Conservation (phyloP, 2,113 vertebrate species). For the Tachysurus fulvidraco region DNA sequence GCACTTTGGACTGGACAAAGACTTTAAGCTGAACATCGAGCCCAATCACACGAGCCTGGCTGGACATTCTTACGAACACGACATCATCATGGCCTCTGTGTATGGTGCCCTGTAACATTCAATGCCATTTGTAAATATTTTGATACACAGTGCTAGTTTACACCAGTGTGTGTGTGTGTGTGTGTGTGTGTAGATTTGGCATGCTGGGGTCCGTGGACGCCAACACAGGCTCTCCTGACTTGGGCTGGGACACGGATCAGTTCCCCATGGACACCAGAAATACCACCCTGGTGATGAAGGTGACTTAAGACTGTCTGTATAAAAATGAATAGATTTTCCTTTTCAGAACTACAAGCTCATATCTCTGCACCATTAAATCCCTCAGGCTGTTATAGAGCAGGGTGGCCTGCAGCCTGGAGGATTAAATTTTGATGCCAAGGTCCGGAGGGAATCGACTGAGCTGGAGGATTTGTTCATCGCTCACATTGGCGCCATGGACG, state of each 20-base stretch:
- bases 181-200: slow-evolving; percentile 59
- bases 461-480: slow-evolving; percentile 69
- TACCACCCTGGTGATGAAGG: slow-evolving; percentile 72
- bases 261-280: slow-evolving; percentile 72
- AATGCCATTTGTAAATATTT: background rate
- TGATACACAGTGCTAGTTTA: background rate
- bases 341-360: background rate
- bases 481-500: slow-evolving; percentile 69
- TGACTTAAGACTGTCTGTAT: slow-evolving; percentile 27
- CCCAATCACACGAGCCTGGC: slow-evolving; percentile 74
- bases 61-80: slow-evolving; percentile 68
- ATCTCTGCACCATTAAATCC: background rate
- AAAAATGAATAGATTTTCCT: background rate
- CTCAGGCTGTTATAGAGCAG: slow-evolving; percentile 67
- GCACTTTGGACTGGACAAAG: slow-evolving; percentile 62
- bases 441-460: slow-evolving; percentile 67
- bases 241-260: slow-evolving; percentile 72
- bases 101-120: slow-evolving; percentile 38
- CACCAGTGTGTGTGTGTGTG: background rate
- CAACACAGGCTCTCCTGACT: slow-evolving; percentile 69
- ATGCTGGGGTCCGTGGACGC: slow-evolving; percentile 73
- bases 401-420: slow-evolving; percentile 69
- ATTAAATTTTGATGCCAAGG: slow-evolving; percentile 71
- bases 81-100: slow-evolving; percentile 69
- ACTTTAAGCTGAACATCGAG: slow-evolving; percentile 73